Evolutionary conservation across 2,113 vertebrate genomes (phyloP).

Genomic region (Myiozetetes cayanensis): DNA sequence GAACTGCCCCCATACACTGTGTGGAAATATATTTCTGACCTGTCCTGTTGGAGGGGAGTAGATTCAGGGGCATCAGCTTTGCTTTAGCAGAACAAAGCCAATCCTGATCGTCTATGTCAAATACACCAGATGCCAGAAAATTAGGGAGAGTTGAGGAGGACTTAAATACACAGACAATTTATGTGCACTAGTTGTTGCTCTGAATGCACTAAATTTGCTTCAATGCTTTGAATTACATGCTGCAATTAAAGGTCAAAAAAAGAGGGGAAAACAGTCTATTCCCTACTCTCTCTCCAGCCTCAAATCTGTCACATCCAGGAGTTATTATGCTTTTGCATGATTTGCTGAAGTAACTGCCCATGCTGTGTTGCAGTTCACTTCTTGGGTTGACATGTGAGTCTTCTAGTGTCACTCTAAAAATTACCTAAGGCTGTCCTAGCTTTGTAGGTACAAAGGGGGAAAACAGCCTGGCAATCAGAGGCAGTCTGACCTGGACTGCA

Average conservation of each 20-base stretch:
- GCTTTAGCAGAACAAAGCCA: background rate
- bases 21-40: background rate
- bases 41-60: background rate
- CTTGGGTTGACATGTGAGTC: background rate
- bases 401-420: background rate
- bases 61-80: background rate
- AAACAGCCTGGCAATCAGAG: slow-evolving; percentile 38
- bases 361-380: background rate
- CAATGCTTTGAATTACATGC: background rate
- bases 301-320: background rate
- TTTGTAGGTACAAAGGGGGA: background rate
- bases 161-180: background rate
- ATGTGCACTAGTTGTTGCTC: background rate
- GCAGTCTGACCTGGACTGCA: slow-evolving; percentile 51
- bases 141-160: background rate
- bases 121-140: background rate
- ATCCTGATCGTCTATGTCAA: background rate
- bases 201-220: background rate
- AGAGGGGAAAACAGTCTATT: background rate
- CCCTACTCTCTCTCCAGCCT: background rate
- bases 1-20: fast-evolving
- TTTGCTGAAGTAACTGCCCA: slow-evolving; percentile 1
- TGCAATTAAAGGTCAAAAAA: background rate
- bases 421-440: slow-evolving; percentile 27
- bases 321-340: background rate